These are phyloP conservation scores for Eilema depressum DNA, from an alignment of 2,888 invertebrate species.

Conservation along the genomic window DNA sequence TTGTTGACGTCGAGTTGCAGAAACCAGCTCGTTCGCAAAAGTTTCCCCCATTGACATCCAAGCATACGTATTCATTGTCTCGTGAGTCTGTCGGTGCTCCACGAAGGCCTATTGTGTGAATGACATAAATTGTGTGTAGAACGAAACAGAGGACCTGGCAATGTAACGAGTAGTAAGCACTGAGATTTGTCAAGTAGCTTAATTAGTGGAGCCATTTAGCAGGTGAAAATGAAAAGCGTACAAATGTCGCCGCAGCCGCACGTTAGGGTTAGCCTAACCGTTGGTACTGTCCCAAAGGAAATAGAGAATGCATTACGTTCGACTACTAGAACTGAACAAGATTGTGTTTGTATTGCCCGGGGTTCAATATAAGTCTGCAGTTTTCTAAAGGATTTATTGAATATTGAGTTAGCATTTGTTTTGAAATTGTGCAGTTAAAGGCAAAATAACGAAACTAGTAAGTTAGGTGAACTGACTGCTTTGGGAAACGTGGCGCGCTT, in stretches of 20 bases:
- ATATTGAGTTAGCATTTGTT: constrained; percentile 20
- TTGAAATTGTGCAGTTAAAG: not conserved
- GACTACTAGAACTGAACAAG: not conserved
- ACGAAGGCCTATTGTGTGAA: not conserved
- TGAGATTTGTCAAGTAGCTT: not conserved
- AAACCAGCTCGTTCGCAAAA: not conserved
- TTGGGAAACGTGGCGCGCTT: no score
- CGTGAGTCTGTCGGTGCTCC: not conserved
- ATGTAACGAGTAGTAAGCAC: not conserved
- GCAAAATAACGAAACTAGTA: not conserved
- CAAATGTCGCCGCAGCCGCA: not conserved
- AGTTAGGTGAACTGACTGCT: no score
- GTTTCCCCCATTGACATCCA: not conserved
- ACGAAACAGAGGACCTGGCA: not conserved
- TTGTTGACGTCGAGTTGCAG: not conserved
- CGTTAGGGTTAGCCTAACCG: not conserved
- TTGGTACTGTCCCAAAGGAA: constrained; percentile 21
- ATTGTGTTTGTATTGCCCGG: not conserved
- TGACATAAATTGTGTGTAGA: not conserved
- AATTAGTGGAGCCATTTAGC: not conserved
- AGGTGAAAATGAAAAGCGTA: not conserved
- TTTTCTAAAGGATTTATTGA: constrained; percentile 31
- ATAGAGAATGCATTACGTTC: constrained; percentile 25
- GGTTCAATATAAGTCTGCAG: constrained; percentile 9
- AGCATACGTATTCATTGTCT: not conserved